Evolutionary conservation across 2,113 vertebrate genomes (phyloP), one percentile per base, ranked within the genome.

Genomic region (Festucalex cinctus): DNA sequence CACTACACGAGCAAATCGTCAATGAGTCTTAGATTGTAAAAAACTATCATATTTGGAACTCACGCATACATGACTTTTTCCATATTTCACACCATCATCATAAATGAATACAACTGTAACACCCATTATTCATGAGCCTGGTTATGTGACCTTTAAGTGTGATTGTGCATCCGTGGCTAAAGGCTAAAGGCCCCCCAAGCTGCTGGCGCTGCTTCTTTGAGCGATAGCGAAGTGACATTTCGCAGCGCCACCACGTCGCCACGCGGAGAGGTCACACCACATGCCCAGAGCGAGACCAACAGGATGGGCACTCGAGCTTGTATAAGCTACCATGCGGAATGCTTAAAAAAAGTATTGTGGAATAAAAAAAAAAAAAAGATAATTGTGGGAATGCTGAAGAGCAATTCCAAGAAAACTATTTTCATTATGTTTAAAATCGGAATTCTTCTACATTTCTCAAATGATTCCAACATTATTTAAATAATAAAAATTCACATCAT

Each of bases 191-290:
- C 17, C 79, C 85, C 85, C n/a, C 68, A 44, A 77, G 84, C 82
- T 54, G 68, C 70, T 63, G 16, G 39, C 65, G 44, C 65, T 70
- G 79, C 80, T 62, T 81, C 67, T 59, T 68, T 71, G 77, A 82
- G 84, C 79, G 65, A 63, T 41, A 3, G 65, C 79, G 77, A 83
- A 79, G 82, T 83, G 89, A 88, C 88, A 86, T 88, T 88, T 88
- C 81, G 82, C 83, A 68, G 80, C 79, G 63, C 74, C 58, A 54
- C 80, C 78, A 74, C 79, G 63, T 72, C 58, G 49, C 80, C 78
- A 74, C 81, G 48, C 73, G 51, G 63, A 63, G 78, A 87, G 83
- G 84, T 85, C 77, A 66, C 68, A 28, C 71, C 65, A 65, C 66
- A 70, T 4, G 72, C 82, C 71, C 1, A 19, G 54, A 79, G 84